Percentiles rank a stretch among this genome's conserved stretches.
Evolutionary conservation across 2,797 vertebrate species (phyloP).

Genomic region (Geotrypetes seraphini): DNA sequence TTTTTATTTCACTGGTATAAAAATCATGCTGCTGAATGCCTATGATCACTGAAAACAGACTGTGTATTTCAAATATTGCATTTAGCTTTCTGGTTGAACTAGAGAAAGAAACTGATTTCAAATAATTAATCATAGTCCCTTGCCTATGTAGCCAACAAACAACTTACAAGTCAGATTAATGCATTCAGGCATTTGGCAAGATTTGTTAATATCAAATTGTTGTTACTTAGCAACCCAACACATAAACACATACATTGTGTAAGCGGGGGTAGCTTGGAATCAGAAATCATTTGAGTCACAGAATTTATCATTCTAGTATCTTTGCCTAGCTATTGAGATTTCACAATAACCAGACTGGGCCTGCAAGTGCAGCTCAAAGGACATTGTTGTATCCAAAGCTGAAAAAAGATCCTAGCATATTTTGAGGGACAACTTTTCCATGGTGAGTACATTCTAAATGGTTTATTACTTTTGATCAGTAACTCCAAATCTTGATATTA

Average conservation of each 20-base stretch:
- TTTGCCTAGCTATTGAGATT: no score
- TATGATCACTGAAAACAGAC: slow-evolving; percentile 3
- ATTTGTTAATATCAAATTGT: slow-evolving; percentile 11
- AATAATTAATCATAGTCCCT: slow-evolving; percentile 20
- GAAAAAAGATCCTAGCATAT: slow-evolving; percentile 1
- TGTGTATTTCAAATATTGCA: slow-evolving; percentile 14
- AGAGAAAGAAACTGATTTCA: no score
- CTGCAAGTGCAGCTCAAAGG: not conserved
- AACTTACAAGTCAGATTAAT: slow-evolving; percentile 9
- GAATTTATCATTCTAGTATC: slow-evolving; percentile 14
- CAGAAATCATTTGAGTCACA: slow-evolving; percentile 1
- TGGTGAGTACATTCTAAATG: not conserved
- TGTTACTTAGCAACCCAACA: slow-evolving; percentile 6
- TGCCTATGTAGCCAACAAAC: slow-evolving; percentile 6
- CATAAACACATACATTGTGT: not conserved
- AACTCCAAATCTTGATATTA: no score
- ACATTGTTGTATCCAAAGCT: not conserved
- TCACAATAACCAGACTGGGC: slow-evolving; percentile 1
- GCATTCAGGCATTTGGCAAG: slow-evolving; percentile 15
- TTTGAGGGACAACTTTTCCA: not conserved
- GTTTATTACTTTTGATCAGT: not conserved
- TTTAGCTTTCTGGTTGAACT: slow-evolving; percentile 19
- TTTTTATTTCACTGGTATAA: slow-evolving; percentile 17
- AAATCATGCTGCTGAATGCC: slow-evolving; percentile 10
- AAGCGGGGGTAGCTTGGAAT: slow-evolving; percentile 4